These are phyloP conservation scores for Carcina quercana DNA, from an alignment of 2,888 invertebrate species.

Conservation along the genomic window DNA sequence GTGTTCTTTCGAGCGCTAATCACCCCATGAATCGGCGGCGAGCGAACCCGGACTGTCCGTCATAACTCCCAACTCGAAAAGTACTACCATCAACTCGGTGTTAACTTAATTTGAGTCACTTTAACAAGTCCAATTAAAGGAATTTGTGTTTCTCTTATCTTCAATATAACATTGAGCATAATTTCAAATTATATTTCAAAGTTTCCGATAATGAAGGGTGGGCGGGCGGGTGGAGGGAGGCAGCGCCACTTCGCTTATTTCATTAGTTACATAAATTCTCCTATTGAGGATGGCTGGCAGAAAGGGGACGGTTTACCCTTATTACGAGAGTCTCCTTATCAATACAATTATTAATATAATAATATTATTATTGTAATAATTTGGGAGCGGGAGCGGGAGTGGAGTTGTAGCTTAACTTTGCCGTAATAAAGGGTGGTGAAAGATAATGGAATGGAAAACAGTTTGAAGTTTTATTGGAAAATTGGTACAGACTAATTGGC, in stretches of 20 bases:
- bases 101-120: constrained; percentile 76
- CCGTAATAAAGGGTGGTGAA: constrained; percentile 70
- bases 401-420: constrained; percentile 70
- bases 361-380: constrained; percentile 75
- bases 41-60: constrained; percentile 62
- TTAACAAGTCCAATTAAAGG: constrained; percentile 76
- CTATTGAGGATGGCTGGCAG: constrained; percentile 74
- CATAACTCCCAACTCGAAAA: constrained; percentile 70
- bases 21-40: constrained; percentile 46
- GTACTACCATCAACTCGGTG: constrained; percentile 74
- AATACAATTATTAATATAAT: constrained; percentile 76
- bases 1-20: constrained; percentile 55
- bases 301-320: constrained; percentile 75
- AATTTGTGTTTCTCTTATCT: constrained; percentile 76
- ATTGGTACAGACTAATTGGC: constrained; percentile 72
- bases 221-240: constrained; percentile 45
- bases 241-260: constrained; percentile 70
- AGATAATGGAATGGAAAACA: constrained; percentile 75
- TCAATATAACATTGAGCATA: constrained; percentile 76
- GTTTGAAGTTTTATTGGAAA: constrained; percentile 75
- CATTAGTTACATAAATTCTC: constrained; percentile 75
- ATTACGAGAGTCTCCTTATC: constrained; percentile 75
- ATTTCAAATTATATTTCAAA: constrained; percentile 76
- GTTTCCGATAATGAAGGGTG: constrained; percentile 75
- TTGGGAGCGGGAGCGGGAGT: constrained; percentile 54